Evolutionary conservation across 1,140 invertebrate species (phyloP), one percentile per base, ranked within the genome.

Genomic region (Acromyrmex charruanus): DNA sequence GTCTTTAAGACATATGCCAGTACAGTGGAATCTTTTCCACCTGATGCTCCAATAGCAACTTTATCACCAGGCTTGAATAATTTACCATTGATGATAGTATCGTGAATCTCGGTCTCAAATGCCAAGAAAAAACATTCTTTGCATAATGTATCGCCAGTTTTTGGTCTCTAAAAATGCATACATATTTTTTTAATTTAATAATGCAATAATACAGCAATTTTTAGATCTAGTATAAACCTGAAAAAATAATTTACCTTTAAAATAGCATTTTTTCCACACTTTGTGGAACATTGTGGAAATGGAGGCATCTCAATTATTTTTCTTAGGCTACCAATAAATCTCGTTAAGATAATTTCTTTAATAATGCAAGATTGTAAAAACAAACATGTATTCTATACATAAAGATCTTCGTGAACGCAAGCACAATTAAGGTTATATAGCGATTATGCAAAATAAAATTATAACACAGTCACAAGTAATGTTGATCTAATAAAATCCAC

Each of bases 1-100:
- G 98, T 94, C 95, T 99, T 99, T 89, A 99, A 94, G 3, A 99
- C 96, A 94, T 98, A 97, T 2, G 98, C 99, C 53, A 99, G 95
- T 16, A 99, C 99, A 14, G 99, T 99, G 0, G 99, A 99, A 95
- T 99, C 99, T 96, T 99, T 99, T 69, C 99, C 99, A 77, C 99
- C 99, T 86, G 99, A 99, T 35, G 99, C 99, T 55, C 98, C 99
- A 68, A 99, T 97, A 6, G 99, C 99, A 28, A 99, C 98, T 86
- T 97, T 98, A 91, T 99, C 97, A 12, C 98, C 98, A 82, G 95
- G 95, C 85, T 97, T 97, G 93, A 99, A 99, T 63, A 99, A 96
- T 89, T 98, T 96, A n/a, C 97, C 97, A 93, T 97, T 96, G 9
- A 96, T 96, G 85, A 99, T 99, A 0, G 99, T 99, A 93, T 98